phyloP scores from a whole-genome alignment of 2,113 vertebrate species.

The Aegotheles bennettii region DNA sequence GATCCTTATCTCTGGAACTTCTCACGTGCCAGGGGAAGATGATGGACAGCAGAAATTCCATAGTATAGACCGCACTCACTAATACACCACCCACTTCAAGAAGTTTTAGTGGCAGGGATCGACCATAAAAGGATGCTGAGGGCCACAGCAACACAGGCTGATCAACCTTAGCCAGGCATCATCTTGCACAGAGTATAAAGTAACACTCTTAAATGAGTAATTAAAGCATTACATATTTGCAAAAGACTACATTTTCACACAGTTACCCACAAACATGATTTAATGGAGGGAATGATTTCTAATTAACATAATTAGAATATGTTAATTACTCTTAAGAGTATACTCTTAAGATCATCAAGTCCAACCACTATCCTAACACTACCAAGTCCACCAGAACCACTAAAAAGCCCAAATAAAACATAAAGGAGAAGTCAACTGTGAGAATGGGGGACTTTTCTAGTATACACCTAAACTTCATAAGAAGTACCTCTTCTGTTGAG shows the following conservation, averaged over 20 bases:
- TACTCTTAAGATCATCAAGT: not conserved
- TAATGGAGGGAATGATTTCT: not conserved
- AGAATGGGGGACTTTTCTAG: not conserved
- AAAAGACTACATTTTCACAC: not conserved
- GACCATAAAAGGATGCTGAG: not conserved
- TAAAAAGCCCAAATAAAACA: not conserved
- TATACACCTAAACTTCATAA: not conserved
- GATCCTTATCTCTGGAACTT: not conserved
- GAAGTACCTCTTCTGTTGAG: not conserved
- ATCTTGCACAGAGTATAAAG: not conserved
- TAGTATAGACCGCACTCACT: not conserved
- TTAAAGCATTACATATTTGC: not conserved
- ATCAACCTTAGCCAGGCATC: not conserved
- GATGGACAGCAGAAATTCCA: not conserved
- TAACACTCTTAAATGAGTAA: not conserved
- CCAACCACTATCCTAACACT: not conserved
- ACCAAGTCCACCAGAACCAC: not conserved
- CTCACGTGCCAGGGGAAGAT: not conserved
- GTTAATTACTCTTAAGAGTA: no score
- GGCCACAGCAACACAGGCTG: not conserved
- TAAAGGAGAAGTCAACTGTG: not conserved
- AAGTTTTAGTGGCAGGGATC: not conserved
- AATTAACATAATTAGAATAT: not conserved
- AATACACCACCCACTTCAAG: not conserved
- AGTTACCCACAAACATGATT: not conserved